Evolutionary conservation across 1,140 invertebrate genomes (phyloP), one percentile per base, ranked within the genome.

Genomic region (Heliconius eleuchia): DNA sequence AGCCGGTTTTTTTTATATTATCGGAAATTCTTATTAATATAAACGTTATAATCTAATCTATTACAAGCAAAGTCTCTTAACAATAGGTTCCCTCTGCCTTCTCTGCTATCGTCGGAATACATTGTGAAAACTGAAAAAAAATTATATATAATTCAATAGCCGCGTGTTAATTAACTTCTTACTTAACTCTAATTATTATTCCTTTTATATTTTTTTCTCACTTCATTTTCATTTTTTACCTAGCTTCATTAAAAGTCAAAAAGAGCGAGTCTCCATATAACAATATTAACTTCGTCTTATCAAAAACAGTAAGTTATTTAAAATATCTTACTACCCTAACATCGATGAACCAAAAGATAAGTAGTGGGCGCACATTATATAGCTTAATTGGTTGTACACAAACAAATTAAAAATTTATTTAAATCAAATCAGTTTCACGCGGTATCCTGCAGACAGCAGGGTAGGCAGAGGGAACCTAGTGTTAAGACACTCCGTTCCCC

Each of bases 141-240:
- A 23, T 23, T 1, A 46, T 46, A 46, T 46, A 16, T 46, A 46
- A 46, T 16, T 46, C 16, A 46, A 16, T 46, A 16, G 4, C 60
- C 60, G 60, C 60, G 55, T 60, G n/a, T 60, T 60, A 60, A 60
- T 60, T 60, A 23, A 60, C 60, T 66, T 18, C 8, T 72, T n/a
- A 72, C 34, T 37, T 37, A 37, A 37, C 19, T 30, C 1, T n/a
- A 19, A 57, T 37, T 60, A 74, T 66, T n/a, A 16, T 46, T 46
- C 42, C 13, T 46, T 46, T 16, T 16, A 46, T 74, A 37, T 16
- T n/a, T 74, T 37, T 50, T 66, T 55, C 55, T 55, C 1, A 55
- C 34, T 37, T 18, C 55, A 3, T 57, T 57, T 57, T 57, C 30
- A 34, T 34, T 34, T 34, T 34, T 34, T 34, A 34, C 5, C 34